Percentiles rank a stretch among this genome's conserved stretches.
These are phyloP conservation scores for Sarcophilus harrisii DNA, from an alignment of 2,797 vertebrate genomes.

Conservation along the genomic window DNA sequence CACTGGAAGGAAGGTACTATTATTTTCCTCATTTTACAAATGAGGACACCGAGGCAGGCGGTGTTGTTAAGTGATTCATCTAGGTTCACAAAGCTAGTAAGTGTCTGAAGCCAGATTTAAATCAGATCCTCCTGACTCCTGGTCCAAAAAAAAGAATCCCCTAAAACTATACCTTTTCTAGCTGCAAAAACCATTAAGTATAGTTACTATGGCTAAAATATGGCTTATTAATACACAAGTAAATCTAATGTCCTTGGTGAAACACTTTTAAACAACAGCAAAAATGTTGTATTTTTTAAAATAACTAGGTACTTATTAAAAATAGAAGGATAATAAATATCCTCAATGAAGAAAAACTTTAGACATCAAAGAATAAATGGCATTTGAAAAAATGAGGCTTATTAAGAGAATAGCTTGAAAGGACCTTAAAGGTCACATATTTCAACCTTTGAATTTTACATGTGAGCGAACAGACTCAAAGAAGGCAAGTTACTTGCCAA, in stretches of 20 bases:
- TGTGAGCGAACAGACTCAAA: neutral
- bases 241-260: too few relatives aligned
- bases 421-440: neutral
- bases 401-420: neutral
- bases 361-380: neutral
- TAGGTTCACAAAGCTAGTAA: neutral
- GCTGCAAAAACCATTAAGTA: neutral
- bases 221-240: neutral
- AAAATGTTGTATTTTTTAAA: neutral
- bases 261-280: neutral
- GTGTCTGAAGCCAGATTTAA: neutral
- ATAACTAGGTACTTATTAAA: neutral
- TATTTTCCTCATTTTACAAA: neutral
- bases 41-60: neutral
- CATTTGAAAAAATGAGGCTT: neutral
- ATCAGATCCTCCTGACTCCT: neutral
- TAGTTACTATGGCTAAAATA: neutral
- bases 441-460: neutral
- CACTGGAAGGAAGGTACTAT: neutral
- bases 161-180: neutral
- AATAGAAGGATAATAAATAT: neutral
- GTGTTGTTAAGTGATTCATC: neutral
- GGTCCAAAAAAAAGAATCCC: neutral
- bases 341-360: neutral
- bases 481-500: neutral